These are phyloP conservation scores for Hucho hucho DNA, from an alignment of 2,113 vertebrate species.

Conservation along the genomic window DNA sequence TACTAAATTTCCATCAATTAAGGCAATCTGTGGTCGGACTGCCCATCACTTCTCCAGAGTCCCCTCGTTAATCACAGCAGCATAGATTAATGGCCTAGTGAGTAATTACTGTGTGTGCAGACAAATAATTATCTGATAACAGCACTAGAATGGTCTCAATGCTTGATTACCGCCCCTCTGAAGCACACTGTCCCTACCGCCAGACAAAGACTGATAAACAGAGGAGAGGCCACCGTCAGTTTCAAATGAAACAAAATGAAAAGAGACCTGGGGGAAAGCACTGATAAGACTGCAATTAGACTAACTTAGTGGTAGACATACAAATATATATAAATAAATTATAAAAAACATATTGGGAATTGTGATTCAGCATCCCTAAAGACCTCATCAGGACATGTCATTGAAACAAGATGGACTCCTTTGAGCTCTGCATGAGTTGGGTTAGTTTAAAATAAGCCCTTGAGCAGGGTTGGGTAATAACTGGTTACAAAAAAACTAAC, in stretches of 20 bases:
- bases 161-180: constrained; percentile 30
- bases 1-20: constrained; percentile 4
- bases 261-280: constrained; percentile 11
- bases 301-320: neutral
- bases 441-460: constrained; percentile 5
- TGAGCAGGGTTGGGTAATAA: no score
- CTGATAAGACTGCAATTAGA: constrained; percentile 22
- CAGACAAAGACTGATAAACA: neutral
- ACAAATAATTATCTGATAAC: constrained; percentile 58
- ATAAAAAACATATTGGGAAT: neutral
- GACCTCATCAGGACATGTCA: neutral
- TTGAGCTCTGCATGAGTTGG: neutral
- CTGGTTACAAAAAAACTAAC: no score
- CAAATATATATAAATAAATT: constrained; percentile 5
- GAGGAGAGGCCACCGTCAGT: neutral
- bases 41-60: constrained; percentile 12
- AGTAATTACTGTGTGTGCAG: constrained; percentile 59
- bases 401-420: neutral
- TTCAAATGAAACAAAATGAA: constrained; percentile 22
- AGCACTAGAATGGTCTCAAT: constrained; percentile 39
- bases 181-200: neutral
- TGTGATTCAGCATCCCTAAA: neutral
- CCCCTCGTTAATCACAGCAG: constrained; percentile 45
- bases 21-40: neutral
- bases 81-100: constrained; percentile 27